Evolutionary conservation across 1,140 invertebrate species (phyloP).

Genomic region (Dolichoris vasculosae): DNA sequence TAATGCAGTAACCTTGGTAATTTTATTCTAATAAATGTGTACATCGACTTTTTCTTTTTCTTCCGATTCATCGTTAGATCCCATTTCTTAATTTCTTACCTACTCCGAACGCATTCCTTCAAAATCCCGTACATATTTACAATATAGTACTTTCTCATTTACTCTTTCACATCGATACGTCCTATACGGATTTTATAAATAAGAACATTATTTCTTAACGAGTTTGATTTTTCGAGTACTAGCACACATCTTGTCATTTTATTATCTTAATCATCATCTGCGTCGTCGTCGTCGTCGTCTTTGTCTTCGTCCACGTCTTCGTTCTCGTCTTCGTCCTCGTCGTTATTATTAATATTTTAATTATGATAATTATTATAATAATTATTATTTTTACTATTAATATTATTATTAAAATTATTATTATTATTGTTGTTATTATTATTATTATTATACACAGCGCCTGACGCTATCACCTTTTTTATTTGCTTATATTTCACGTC

Average conservation of each 20-base stretch:
- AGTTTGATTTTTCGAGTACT: conserved; percentile 49
- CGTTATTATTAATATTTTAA: conserved; percentile 6
- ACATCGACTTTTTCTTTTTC: conserved; percentile 41
- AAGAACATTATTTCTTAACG: conserved; percentile 29
- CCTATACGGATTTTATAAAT: conserved; percentile 31
- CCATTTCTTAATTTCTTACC: conserved; percentile 5
- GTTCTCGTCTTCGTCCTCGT: background rate
- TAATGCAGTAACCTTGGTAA: conserved; percentile 48
- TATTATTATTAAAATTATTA: conserved; percentile 7
- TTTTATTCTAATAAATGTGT: conserved; percentile 50
- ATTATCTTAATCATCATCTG: background rate
- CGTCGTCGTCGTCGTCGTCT: background rate
- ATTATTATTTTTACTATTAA: conserved; percentile 2
- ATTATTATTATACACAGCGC: conserved; percentile 45
- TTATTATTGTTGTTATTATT: conserved; percentile 9
- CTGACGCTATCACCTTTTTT: conserved; percentile 38
- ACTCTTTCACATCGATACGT: conserved; percentile 2
- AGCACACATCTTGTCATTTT: conserved; percentile 31
- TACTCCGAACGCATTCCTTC: background rate
- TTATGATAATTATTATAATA: conserved; percentile 1
- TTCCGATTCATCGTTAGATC: background rate
- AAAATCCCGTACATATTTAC: conserved; percentile 41
- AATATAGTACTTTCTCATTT: conserved; percentile 46
- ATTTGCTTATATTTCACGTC: background rate
- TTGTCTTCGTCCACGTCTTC: background rate